These are phyloP conservation scores for Carpatolechia fugitivella DNA, from an alignment of 2,888 invertebrate genomes.

Conservation along the genomic window DNA sequence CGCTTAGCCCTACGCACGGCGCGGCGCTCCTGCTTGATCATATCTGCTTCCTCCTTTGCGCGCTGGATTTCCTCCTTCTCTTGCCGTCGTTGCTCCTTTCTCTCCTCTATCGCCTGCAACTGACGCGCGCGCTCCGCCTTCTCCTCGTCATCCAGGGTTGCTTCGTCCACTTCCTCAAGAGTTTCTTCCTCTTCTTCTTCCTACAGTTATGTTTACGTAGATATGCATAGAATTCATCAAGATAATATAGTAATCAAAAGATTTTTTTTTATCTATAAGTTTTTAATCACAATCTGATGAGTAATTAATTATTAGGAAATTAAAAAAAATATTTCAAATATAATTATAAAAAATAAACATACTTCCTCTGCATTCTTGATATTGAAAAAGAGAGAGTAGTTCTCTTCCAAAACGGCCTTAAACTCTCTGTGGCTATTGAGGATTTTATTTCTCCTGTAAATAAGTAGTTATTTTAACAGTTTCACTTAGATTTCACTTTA, in stretches of 20 bases:
- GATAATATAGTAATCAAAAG: no score
- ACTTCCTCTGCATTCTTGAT: slow-evolving; percentile 73
- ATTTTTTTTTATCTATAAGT: no score
- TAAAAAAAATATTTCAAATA: background rate
- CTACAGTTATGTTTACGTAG: slow-evolving; percentile 30
- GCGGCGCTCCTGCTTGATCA: slow-evolving; percentile 52
- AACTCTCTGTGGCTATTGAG: slow-evolving; percentile 77
- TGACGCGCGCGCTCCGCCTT: slow-evolving; percentile 52
- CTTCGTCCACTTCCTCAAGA: slow-evolving; percentile 65
- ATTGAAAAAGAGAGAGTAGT: slow-evolving; percentile 85
- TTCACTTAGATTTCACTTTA: background rate
- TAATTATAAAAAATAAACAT: slow-evolving; percentile 16
- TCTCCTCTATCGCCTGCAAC: slow-evolving; percentile 39
- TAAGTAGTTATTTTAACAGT: background rate
- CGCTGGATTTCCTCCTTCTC: background rate
- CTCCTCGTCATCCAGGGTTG: slow-evolving; percentile 63
- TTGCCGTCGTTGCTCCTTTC: slow-evolving; percentile 37
- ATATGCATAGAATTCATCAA: no score
- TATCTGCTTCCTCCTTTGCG: background rate
- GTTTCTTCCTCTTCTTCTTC: slow-evolving; percentile 51
- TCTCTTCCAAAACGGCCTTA: slow-evolving; percentile 78
- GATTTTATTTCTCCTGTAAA: slow-evolving; percentile 59
- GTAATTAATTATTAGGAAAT: no score
- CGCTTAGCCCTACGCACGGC: slow-evolving; percentile 52
- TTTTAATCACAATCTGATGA: no score